phyloP scores from a whole-genome alignment of 2,113 vertebrate genomes.

The Macrotis lagotis region DNA sequence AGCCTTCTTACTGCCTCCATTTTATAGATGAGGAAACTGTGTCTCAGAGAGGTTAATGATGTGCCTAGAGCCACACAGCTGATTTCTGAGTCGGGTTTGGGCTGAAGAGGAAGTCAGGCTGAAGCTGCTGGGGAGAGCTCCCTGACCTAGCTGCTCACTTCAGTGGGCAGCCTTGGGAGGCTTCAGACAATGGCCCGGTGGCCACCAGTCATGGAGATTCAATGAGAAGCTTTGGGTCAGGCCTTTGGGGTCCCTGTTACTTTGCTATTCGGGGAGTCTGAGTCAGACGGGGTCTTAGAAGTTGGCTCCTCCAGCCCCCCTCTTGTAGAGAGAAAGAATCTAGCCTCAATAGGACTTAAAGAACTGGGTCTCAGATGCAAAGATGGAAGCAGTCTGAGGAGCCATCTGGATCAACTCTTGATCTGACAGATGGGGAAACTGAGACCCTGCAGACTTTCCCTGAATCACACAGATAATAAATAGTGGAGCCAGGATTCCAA shows the following conservation, averaged over 20 bases:
- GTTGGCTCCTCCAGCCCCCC: background rate
- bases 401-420: no score
- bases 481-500: background rate
- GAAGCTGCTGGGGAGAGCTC: background rate
- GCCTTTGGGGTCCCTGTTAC: background rate
- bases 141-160: background rate
- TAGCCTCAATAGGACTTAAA: rapidly evolving
- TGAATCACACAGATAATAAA: background rate
- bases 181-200: background rate
- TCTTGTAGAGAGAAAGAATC: background rate
- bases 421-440: background rate
- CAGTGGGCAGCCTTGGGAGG: no score
- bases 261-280: background rate
- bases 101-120: background rate
- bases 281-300: background rate
- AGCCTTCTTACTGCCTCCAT: background rate
- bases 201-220: no score
- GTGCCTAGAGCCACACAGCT: no score
- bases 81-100: background rate
- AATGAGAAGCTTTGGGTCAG: background rate
- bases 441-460: background rate
- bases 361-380: background rate
- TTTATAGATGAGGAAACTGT: background rate
- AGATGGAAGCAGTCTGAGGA: no score
- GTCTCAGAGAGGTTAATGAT: background rate